A percentile compares a stretch with the other conserved stretches of the same genome.
phyloP scores from a whole-genome alignment of 2,797 vertebrate genomes.

The Hypotaenidia okinawae region DNA sequence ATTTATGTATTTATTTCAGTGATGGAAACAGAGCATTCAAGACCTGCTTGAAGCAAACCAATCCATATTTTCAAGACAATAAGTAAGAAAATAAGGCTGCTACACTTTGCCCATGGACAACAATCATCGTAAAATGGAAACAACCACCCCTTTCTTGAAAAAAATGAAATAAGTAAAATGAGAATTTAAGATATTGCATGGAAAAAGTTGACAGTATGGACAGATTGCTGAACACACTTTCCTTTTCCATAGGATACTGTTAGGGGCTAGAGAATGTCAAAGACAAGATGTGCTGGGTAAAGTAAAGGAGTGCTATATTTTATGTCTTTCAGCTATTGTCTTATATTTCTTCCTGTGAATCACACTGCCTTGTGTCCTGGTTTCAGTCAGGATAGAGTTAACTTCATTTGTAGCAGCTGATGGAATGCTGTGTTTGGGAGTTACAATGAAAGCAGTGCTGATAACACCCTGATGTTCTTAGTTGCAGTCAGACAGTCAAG shows the following conservation, averaged over 20 bases:
- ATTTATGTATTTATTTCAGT: neutral
- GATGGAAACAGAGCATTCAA: neutral
- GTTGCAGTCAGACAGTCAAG: too few species aligned
- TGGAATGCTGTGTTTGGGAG: too few species aligned
- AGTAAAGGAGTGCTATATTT: neutral
- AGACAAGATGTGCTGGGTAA: neutral
- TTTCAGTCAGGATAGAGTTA: too few species aligned
- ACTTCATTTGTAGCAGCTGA: too few species aligned
- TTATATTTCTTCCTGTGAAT: neutral
- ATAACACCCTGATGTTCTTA: too few species aligned
- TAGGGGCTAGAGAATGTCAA: neutral
- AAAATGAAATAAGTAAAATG: too few species aligned
- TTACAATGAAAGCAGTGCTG: too few species aligned
- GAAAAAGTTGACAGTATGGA: neutral
- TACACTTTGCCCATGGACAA: neutral
- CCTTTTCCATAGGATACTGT: neutral
- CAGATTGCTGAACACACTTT: neutral
- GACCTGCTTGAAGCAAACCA: neutral
- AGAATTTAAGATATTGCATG: neutral
- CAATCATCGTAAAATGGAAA: neutral
- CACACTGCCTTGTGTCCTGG: too few species aligned
- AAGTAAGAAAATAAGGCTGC: neutral
- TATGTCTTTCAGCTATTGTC: neutral
- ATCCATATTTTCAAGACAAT: neutral
- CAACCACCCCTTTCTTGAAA: neutral